A percentile compares a stretch with the other conserved stretches of the same genome.
phyloP scores from a whole-genome alignment of 2,888 invertebrate genomes.

The Leptinotarsa tumamoca region DNA sequence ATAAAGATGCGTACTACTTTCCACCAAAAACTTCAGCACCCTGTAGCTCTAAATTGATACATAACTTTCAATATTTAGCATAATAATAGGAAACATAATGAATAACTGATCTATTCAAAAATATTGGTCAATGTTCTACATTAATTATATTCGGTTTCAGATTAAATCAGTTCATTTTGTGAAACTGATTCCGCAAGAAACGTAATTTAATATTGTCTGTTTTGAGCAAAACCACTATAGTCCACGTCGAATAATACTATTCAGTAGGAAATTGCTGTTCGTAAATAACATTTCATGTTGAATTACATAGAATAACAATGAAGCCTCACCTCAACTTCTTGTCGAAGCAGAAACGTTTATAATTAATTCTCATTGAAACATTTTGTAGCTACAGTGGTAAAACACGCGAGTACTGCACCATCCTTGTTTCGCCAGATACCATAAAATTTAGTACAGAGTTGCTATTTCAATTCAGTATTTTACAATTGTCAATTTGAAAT shows the following conservation, averaged over 20 bases:
- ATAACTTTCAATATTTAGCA: no score
- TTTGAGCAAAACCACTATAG: background rate
- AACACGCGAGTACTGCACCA: background rate
- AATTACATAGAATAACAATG: conserved; percentile 14
- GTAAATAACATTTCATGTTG: conserved; percentile 17
- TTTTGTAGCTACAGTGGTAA: conserved; percentile 5
- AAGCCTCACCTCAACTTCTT: conserved; percentile 14
- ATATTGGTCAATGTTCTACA: background rate
- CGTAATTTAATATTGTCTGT: conserved; percentile 14
- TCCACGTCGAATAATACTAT: conserved; percentile 1
- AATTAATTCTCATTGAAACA: conserved; percentile 19
- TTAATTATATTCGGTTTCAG: background rate
- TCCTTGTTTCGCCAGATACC: background rate
- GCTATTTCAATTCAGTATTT: no score
- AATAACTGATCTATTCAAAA: background rate
- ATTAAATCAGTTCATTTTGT: background rate
- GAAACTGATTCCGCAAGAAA: conserved; percentile 2
- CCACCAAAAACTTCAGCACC: no score
- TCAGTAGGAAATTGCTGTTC: conserved; percentile 1
- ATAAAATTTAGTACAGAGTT: background rate
- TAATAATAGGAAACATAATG: no score
- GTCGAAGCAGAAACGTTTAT: conserved; percentile 11
- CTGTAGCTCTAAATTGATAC: no score
- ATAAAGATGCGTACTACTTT: no score
- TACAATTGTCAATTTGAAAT: no score